Evolutionary conservation across 37 sponge, comb jelly and placozoan genomes (phyloP).

Genomic region (Tethya wilhelma): DNA sequence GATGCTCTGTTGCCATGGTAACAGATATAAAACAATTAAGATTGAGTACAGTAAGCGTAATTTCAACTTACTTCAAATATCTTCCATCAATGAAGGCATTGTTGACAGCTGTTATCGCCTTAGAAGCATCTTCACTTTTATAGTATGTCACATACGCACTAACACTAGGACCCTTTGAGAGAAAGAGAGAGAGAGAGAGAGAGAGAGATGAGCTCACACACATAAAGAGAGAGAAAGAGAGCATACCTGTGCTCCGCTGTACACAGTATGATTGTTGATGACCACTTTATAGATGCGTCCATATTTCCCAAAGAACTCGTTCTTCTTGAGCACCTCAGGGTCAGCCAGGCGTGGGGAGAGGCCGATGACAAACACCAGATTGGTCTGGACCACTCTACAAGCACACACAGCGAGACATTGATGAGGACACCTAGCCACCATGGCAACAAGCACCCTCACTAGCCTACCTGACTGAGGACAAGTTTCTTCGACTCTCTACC

Average conservation of each 20-base stretch:
- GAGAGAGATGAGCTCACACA: neutral
- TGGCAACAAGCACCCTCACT: constrained; percentile 1
- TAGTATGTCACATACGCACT: constrained; percentile 92
- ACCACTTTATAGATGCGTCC: constrained; percentile 91
- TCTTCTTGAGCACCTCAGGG: constrained; percentile 86
- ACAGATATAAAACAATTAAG: neutral
- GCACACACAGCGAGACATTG: neutral
- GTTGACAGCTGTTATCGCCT: constrained; percentile 82
- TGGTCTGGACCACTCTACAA: constrained; percentile 90
- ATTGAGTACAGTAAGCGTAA: neutral
- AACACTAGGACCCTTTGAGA: constrained; percentile 81
- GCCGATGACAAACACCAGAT: constrained; percentile 95
- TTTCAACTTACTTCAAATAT: constrained; percentile 61
- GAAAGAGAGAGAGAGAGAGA: neutral
- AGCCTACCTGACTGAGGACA: constrained; percentile 83
- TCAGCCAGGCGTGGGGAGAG: constrained; percentile 91
- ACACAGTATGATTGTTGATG: constrained; percentile 86
- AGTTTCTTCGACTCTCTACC: constrained; percentile 88
- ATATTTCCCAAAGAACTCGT: constrained; percentile 91
- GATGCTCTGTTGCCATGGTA: constrained; percentile 70
- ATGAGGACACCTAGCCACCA: neutral
- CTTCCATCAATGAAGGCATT: constrained; percentile 88
- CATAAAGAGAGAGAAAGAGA: neutral
- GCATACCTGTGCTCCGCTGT: constrained; percentile 76
- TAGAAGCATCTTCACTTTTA: constrained; percentile 76